phyloP scores from a whole-genome alignment of 2,888 invertebrate species.

The Cryptocephalus primarius region DNA sequence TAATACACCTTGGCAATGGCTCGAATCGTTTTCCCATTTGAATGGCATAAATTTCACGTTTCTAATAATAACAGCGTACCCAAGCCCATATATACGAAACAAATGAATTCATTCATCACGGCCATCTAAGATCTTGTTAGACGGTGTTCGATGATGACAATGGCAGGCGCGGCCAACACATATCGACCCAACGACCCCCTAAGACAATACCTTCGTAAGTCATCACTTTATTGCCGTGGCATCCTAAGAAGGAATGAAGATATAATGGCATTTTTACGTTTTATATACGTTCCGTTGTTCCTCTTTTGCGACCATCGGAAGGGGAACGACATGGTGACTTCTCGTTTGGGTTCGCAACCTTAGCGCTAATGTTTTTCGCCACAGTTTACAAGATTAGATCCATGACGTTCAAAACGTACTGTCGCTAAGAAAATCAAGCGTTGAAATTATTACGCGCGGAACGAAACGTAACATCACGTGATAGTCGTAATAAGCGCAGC shows the following conservation, averaged over 20 bases:
- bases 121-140: slow-evolving; percentile 9
- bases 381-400: no score
- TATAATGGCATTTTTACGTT: slow-evolving; percentile 1
- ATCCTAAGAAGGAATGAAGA: not conserved
- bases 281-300: no score
- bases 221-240: slow-evolving; percentile 10
- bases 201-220: slow-evolving; percentile 11
- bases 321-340: no score
- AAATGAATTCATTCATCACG: slow-evolving; percentile 11
- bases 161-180: slow-evolving; percentile 11
- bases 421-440: no score
- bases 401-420: no score
- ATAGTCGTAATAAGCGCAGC: no score
- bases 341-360: no score
- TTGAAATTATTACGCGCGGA: no score
- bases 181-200: slow-evolving; percentile 10
- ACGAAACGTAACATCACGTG: no score
- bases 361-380: no score
- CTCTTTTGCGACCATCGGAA: no score
- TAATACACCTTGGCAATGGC: not conserved
- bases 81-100: slow-evolving; percentile 1
- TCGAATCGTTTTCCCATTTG: not conserved
- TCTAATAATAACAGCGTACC: not conserved
- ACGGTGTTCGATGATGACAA: slow-evolving; percentile 10
- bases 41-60: not conserved